Evolutionary conservation across 2,888 invertebrate species (phyloP), one percentile per base, ranked within the genome.

Genomic region (Meandrusa payeni): DNA sequence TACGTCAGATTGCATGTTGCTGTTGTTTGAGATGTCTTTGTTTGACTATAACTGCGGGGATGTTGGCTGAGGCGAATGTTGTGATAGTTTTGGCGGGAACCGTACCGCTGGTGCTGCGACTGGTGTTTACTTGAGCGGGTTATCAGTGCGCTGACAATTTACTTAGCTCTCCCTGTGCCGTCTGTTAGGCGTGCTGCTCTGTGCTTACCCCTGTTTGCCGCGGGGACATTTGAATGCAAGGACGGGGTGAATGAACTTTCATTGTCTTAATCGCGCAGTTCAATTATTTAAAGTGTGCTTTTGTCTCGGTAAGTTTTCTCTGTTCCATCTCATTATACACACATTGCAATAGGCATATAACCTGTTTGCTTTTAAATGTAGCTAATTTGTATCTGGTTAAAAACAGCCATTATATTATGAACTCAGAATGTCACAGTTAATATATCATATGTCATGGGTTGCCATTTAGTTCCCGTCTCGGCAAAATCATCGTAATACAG

Each of bases 51-150:
- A 2, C 4, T 15, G 10, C 15, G 17, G n/a, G n/a, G n/a, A n/a
- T 19, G 10, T 10, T 27, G 27, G 2, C 19, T 13, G 26, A 7
- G 15, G 9, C 9, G n/a, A 5, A 7, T 36, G 23, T 36, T 42
- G 28, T 26, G n/a, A n/a, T n/a, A n/a, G n/a, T 29, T 33, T 36
- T 36, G 20, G 11, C 23, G 19, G 39, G 23, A 31, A 24, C 11
- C 19, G 41, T 29, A 17, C 9, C 3, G 19, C n/a, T 20, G 2
- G 13, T 34, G 24, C 10, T 24, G n/a, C 9, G 22, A 20, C 10
- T 12, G 5, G 19, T 10, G 38, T 34, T 45, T 43, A 20, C 47
- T 50, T 41, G 46, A 46, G 46, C 47, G 20, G 23, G 50, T 12
- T 48, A 31, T 37, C 32, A 24, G 36, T 17, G 29, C 2, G 12